Base-by-base conservation (phyloP, 2,797 vertebrate genomes). In the Pogoniulus pusillus region DNA sequence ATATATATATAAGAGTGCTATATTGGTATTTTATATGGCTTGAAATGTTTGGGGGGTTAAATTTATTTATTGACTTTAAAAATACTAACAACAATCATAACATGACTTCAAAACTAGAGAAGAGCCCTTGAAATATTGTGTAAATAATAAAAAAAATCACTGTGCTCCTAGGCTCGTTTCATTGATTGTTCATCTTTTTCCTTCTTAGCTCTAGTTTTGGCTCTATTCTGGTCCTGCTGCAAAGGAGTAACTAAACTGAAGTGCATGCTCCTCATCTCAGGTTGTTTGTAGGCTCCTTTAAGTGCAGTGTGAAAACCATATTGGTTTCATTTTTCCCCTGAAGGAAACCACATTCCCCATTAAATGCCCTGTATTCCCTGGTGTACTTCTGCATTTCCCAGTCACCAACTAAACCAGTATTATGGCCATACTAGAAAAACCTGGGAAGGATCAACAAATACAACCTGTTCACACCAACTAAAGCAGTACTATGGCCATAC, bases 401-500 rank as follows among this genome's bases (percentile, higher is more conserved):
- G 13, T 53, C 71, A n/a, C 19, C 16, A 11, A 10, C 29, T 37
- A 64, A 14, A 71, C 10, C 24, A 58, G 12, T 14, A 37, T 15
- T 6, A 72, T 2, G 10, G 3, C 39, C 34, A 6, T 7, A 24
- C 7, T 6, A 74, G n/a, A 7, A 62, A 64, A 54, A 23, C 0
- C 6, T 37, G 9, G 27, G 13, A 66, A 84, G 11, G 15, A 4
- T n/a, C 53, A 74, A 86, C 27, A 76, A 74, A 75, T 12, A n/a
- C 22, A 47, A 18, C 1, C 4, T 2, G 0, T 11, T 43, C 49
- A 51, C 51, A n/a, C n/a, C n/a, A n/a, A n/a, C n/a, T n/a, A n/a
- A n/a, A n/a, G n/a, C n/a, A n/a, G n/a, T n/a, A n/a, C n/a, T n/a
- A n/a, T n/a, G n/a, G n/a, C n/a, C n/a, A n/a, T n/a, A n/a, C n/a